Conservation (phyloP, 2,113 vertebrate species). For the Ciconia maguari region DNA sequence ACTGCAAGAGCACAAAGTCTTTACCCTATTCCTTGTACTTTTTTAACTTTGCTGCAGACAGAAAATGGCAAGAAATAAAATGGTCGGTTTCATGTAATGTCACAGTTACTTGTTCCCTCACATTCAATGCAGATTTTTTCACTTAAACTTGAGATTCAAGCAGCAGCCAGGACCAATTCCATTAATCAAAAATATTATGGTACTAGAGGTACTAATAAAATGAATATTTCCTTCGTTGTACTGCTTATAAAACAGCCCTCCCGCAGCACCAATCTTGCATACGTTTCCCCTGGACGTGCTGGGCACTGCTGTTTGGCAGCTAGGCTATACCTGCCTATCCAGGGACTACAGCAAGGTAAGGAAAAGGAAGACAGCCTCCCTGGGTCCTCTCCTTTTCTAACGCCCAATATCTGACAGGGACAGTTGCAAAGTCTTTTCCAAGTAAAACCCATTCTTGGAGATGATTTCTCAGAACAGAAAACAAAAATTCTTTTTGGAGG, state of each 20-base stretch:
- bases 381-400: not conserved
- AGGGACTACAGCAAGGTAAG: not conserved
- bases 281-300: too few relatives aligned
- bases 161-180: not conserved
- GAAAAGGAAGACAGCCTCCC: not conserved
- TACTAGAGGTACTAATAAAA: not conserved
- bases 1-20: not conserved
- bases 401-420: fast-evolving
- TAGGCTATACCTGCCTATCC: not conserved
- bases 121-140: not conserved
- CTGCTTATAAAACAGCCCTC: too few relatives aligned
- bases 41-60: not conserved
- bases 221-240: not conserved
- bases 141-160: not conserved
- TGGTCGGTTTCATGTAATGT: fast-evolving
- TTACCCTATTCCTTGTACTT: not conserved
- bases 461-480: fast-evolving
- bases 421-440: not conserved
- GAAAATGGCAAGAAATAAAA: not conserved
- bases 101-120: not conserved
- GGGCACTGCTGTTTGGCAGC: not conserved
- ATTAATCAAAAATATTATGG: not conserved
- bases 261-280: not conserved
- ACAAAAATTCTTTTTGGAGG: not conserved
- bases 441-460: not conserved